phyloP scores from a whole-genome alignment of 2,113 vertebrate genomes.

The Asarcornis scutulata region DNA sequence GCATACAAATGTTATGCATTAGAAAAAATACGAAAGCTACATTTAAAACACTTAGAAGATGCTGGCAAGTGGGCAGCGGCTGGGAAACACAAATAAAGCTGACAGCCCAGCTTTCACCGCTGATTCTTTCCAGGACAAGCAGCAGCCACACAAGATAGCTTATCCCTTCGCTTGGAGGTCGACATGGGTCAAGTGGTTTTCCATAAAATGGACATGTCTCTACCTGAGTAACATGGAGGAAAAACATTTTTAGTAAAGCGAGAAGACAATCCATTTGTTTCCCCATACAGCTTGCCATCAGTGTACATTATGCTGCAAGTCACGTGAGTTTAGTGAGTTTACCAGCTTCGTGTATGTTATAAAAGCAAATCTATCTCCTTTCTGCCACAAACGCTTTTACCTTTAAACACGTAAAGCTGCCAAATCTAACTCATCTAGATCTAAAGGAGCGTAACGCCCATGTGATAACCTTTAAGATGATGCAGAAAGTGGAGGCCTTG shows the following conservation, averaged over 20 bases:
- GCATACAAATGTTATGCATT: constrained; percentile 42
- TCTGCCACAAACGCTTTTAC: background rate
- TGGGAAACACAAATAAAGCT: constrained; percentile 10
- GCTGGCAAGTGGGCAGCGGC: background rate
- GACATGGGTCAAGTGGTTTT: background rate
- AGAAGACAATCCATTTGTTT: background rate
- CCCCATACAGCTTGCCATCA: background rate
- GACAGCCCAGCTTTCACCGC: constrained; percentile 16
- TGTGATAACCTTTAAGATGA: background rate
- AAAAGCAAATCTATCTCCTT: background rate
- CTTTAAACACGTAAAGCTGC: background rate
- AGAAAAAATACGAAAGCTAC: constrained; percentile 46
- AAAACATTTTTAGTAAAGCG: background rate
- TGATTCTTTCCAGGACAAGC: constrained; percentile 32
- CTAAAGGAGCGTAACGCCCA: background rate
- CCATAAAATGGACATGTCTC: background rate
- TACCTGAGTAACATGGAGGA: background rate
- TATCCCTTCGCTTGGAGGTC: background rate
- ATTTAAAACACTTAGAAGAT: constrained; percentile 40
- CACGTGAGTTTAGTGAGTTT: background rate
- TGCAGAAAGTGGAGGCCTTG: background rate
- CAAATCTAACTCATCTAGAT: background rate
- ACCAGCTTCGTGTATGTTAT: background rate
- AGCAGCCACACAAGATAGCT: background rate
- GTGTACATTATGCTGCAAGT: background rate